These are phyloP conservation scores for Burhinus bistriatus DNA, from an alignment of 2,113 vertebrate species.

Conservation along the genomic window DNA sequence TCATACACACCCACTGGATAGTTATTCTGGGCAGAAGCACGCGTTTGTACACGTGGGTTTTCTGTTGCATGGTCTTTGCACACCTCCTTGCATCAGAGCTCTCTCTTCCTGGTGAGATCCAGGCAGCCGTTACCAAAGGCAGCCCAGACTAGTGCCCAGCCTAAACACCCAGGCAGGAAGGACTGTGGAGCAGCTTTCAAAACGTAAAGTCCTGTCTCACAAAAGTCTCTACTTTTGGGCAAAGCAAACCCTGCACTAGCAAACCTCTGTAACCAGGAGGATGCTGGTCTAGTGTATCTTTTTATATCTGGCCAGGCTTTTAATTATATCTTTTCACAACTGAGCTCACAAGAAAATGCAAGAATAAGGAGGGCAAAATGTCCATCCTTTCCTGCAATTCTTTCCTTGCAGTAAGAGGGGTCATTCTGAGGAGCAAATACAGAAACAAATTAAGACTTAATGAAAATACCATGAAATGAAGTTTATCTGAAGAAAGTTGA, in stretches of 20 bases:
- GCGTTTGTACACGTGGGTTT: fast-evolving
- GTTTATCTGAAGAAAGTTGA: background rate
- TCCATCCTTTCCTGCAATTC: background rate
- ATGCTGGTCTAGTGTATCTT: background rate
- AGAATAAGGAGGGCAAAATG: background rate
- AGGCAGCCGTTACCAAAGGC: background rate
- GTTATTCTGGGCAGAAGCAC: background rate
- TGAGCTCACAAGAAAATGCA: background rate
- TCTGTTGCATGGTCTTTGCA: background rate
- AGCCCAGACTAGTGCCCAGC: background rate
- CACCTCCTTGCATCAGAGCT: background rate
- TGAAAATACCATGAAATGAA: background rate
- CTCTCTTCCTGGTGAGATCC: background rate
- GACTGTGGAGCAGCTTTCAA: background rate
- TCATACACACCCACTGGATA: fast-evolving
- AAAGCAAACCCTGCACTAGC: background rate
- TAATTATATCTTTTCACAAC: background rate
- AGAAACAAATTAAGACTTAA: background rate
- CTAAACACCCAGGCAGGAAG: background rate
- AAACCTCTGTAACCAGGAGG: background rate
- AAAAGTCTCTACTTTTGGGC: background rate
- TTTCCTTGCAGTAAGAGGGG: background rate
- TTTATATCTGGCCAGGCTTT: background rate
- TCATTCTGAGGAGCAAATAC: background rate
- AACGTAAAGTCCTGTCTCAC: background rate